Evolutionary conservation across 1,140 invertebrate species (phyloP).

Genomic region (Sitobion miscanthi): DNA sequence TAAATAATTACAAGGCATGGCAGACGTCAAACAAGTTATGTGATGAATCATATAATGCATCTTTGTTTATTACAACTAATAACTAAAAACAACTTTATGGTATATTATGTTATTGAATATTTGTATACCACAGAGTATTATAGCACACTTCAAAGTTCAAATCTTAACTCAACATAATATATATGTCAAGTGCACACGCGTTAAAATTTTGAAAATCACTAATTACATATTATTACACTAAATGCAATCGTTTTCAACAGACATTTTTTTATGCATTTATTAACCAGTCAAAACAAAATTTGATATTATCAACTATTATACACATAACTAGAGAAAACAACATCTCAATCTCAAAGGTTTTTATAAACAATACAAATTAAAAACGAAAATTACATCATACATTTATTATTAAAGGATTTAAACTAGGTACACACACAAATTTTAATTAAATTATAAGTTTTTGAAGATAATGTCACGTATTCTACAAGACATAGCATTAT

Average conservation of each 20-base stretch:
- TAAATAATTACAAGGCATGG: background rate
- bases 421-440: background rate
- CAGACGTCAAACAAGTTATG: background rate
- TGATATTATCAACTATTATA: background rate
- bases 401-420: background rate
- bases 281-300: background rate
- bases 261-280: background rate
- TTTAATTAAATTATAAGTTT: constrained; percentile 23
- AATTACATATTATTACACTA: background rate
- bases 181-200: background rate
- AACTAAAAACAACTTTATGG: background rate
- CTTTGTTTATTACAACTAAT: background rate
- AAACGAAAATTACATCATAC: background rate
- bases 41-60: background rate
- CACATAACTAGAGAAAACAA: background rate
- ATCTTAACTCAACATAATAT: background rate
- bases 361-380: background rate
- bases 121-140: background rate
- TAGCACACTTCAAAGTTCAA: background rate
- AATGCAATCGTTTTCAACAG: background rate
- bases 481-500: background rate
- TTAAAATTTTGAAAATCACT: background rate
- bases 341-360: background rate
- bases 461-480: background rate
- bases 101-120: background rate